Base-by-base conservation (phyloP, 2,113 vertebrate species). In the Chaetops frenatus region DNA sequence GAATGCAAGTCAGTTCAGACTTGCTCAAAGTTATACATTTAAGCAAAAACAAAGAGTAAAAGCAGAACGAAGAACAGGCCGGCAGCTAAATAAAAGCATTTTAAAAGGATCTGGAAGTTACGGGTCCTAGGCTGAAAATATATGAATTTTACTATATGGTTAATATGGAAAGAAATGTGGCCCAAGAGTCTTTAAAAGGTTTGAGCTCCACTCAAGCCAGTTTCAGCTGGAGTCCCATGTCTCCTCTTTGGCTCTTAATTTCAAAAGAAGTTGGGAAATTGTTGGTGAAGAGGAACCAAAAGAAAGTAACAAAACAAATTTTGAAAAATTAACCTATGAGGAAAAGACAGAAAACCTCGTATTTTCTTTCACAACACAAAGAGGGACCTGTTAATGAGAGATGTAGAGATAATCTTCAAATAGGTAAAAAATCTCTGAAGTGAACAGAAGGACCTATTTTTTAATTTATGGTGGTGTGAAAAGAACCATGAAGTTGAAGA, bases 381-480 rank as follows among this genome's bases (percentile, higher is more conserved):
- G 42, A 48, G 31, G 12, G 27, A 57, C 23, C 15, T 80, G 13
- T 17, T 66, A 38, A 28, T 61, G 45, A 35, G 19, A 76, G 17
- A 42, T 35, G 36, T n/a, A 28, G 31, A 40, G 16, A 23, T 40
- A 27, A 36, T 38, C 33, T 60, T 76, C 57, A 66, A 71, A 86
- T 47, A 48, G 1, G 2, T 28, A 54, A 60, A 65, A 56, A 21
- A 22, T 33, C 66, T 81, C 28, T 24, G 38, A 71, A 62, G 20
- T 2, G 0, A 74, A 38, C 1, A 1, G 44, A 33, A 40, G 12
- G 10, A 31, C 6, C 1, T 81, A 2, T 47, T 50, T 50, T 35
- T 40, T 9, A 45, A 35, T 73, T 64, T 22, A 4, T 40, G 28
- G 5, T 40, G 7, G 7, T 70, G 7, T 35, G 21, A 18, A 45